Conservation (phyloP, 2,797 vertebrate genomes). For the Muscicapa striata region DNA sequence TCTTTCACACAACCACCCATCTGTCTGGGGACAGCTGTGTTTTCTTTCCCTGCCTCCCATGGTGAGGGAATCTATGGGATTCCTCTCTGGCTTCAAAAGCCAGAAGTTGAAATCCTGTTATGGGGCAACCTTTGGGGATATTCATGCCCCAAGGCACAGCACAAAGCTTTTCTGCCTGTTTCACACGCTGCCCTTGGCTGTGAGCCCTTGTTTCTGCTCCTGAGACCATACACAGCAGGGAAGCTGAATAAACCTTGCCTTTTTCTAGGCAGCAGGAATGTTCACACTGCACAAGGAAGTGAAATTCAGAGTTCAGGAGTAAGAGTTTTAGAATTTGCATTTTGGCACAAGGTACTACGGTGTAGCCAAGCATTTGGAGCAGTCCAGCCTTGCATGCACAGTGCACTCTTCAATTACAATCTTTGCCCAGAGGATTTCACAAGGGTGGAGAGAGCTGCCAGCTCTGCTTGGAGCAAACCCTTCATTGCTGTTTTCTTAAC, state of each 20-base stretch:
- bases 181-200: neutral
- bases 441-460: neutral
- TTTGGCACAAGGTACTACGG: neutral
- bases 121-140: neutral
- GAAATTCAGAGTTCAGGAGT: neutral
- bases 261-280: neutral
- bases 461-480: neutral
- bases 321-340: too few relatives aligned
- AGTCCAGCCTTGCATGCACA: neutral
- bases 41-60: neutral
- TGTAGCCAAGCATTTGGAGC: neutral
- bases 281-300: neutral
- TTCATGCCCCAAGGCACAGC: neutral
- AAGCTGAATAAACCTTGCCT: neutral
- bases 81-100: neutral
- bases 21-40: neutral
- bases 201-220: neutral
- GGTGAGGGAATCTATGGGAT: neutral
- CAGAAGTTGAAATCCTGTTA: neutral
- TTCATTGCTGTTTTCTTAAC: neutral
- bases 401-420: neutral
- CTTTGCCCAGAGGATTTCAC: neutral
- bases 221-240: neutral
- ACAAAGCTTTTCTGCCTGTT: neutral
- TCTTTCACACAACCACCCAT: neutral